Base-by-base conservation (phyloP, 92 coral and sea anemone species). In the Porites evermanni region DNA sequence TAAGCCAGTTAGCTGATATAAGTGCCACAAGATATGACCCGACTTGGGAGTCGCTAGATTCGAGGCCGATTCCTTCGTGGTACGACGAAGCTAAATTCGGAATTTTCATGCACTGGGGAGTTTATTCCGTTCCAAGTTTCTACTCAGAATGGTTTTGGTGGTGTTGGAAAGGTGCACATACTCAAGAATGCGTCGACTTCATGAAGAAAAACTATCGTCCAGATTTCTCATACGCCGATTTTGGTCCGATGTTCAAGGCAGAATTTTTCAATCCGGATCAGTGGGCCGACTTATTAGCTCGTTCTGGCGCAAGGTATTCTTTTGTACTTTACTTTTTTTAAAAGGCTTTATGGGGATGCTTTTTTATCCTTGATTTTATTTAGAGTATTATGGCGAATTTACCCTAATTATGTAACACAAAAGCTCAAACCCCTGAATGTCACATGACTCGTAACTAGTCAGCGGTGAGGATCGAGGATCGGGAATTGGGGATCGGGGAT, bases 81-180 rank as follows among this genome's bases (percentile, higher is more conserved):
- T 96, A 94, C 77, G 98, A 96, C 70, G 96, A 96, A 20, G 98
- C 98, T 0, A 96, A 96, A 80, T 89, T 96, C 69, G 98, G 98
- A 7, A 96, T 96, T 19, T 92, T 96, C 67, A 92, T 94, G 87
- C 96, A 92, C 77, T 96, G 98, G 98, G 98, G 98, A 64, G 96
- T 91, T 2, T 96, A 89, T 74, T 94, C 98, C 9, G 98, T 96
- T 59, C 98, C 98, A 2, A 88, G 92, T 80, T 75, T 94, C 20
- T 14, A 32, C 3, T 82, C 95, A 1, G 98, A 91, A 70, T 96
- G 98, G 98, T 96, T 96, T 80, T 96, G 98, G 98, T 63, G 86
- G 82, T 86, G 64, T 20, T 96, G 98, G 98, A 80, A 82, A 51
- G 88, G 82, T 8, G 7, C 16, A 18, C 24, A 85, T 12, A 59